Evolutionary conservation across 2,797 vertebrate genomes (phyloP).

Genomic region (Myripristis murdjan): DNA sequence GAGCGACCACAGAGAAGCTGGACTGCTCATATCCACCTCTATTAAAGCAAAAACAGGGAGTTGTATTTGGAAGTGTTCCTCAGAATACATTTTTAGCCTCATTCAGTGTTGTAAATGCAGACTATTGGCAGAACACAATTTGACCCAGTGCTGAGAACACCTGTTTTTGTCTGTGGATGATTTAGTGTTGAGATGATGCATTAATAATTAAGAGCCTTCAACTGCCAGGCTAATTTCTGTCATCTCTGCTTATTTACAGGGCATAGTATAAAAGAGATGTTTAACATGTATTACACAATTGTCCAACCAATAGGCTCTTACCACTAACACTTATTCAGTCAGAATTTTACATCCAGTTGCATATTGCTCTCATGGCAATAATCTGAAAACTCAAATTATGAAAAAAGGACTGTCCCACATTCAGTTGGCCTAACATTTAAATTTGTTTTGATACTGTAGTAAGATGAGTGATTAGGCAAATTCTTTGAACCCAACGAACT

Average conservation of each 20-base stretch:
- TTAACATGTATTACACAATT: slow-evolving; percentile 1
- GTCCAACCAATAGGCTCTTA: not conserved
- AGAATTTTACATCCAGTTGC: not conserved
- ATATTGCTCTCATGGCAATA: slow-evolving; percentile 1
- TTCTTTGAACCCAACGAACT: slow-evolving; percentile 33
- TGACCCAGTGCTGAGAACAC: not conserved
- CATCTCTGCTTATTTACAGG: slow-evolving; percentile 3
- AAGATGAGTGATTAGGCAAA: slow-evolving; percentile 30
- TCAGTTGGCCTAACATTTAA: not conserved
- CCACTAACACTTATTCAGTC: not conserved
- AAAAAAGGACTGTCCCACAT: not conserved
- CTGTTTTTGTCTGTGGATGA: not conserved
- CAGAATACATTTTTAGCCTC: slow-evolving; percentile 1
- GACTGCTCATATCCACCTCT: not conserved
- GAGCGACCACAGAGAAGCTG: not conserved
- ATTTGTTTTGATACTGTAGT: slow-evolving; percentile 43
- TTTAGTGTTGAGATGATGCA: slow-evolving; percentile 16
- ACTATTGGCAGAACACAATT: slow-evolving; percentile 6
- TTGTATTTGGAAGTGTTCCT: not conserved
- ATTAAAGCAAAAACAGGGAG: not conserved
- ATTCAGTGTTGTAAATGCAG: slow-evolving; percentile 24
- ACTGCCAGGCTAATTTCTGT: slow-evolving; percentile 1
- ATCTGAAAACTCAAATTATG: not conserved
- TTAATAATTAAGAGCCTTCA: not conserved
- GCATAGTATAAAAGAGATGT: not conserved